Conservation (phyloP, 2,888 invertebrate species). For the Rhagium mordax region DNA sequence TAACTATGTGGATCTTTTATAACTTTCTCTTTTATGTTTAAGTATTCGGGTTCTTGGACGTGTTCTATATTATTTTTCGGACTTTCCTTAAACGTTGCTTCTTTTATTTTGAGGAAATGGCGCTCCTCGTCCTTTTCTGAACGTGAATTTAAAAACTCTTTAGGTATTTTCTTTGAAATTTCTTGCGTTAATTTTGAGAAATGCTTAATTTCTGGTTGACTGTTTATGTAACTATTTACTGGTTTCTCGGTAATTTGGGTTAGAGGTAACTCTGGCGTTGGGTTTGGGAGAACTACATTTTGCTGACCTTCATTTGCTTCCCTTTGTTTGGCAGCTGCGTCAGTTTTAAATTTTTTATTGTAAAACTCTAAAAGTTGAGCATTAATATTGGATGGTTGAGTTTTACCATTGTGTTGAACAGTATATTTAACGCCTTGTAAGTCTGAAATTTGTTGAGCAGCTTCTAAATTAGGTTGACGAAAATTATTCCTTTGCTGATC, state of each 20-base stretch:
- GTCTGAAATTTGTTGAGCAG: background rate
- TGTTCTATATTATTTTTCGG: slow-evolving; percentile 15
- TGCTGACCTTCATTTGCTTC: slow-evolving; percentile 30
- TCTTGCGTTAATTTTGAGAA: background rate
- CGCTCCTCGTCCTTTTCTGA: slow-evolving; percentile 14
- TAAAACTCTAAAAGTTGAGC: slow-evolving; percentile 57
- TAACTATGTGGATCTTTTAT: slow-evolving; percentile 14
- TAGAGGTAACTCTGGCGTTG: background rate
- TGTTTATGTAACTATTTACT: background rate
- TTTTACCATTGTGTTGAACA: slow-evolving; percentile 15
- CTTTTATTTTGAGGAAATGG: slow-evolving; percentile 21
- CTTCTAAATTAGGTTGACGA: slow-evolving; percentile 1
- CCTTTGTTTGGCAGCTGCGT: slow-evolving; percentile 50
- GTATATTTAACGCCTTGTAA: slow-evolving; percentile 4
- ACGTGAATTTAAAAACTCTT: background rate
- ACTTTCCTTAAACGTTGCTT: slow-evolving; percentile 2
- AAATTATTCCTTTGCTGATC: background rate
- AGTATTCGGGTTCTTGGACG: slow-evolving; percentile 9
- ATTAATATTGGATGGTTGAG: slow-evolving; percentile 8
- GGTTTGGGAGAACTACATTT: slow-evolving; percentile 7
- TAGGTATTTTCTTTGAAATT: background rate
- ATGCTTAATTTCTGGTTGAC: background rate
- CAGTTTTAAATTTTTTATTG: slow-evolving; percentile 57
- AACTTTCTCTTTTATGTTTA: slow-evolving; percentile 24
- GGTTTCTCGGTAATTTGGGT: background rate